phyloP scores from a whole-genome alignment of 2,888 invertebrate genomes.

The Mechanitis messenoides region DNA sequence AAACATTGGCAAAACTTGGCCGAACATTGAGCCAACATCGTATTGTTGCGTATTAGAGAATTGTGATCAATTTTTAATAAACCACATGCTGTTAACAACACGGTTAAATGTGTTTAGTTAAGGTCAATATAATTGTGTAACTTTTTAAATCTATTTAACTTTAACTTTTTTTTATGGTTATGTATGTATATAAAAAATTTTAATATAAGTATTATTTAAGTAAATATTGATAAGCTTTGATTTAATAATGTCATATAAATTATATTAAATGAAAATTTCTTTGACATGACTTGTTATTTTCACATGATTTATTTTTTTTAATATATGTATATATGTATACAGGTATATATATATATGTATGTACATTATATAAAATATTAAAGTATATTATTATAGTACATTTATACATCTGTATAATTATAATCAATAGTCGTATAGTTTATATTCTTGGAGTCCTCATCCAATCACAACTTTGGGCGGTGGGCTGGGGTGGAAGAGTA shows the following conservation, averaged over 20 bases:
- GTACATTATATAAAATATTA: too few relatives aligned
- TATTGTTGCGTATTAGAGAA: constrained; percentile 15
- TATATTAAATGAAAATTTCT: not conserved
- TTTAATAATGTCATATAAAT: not conserved
- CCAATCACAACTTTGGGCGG: constrained; percentile 36
- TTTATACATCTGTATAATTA: constrained; percentile 14
- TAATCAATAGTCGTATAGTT: constrained; percentile 20
- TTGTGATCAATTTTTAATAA: constrained; percentile 19
- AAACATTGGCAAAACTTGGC: constrained; percentile 18
- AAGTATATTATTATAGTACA: too few relatives aligned
- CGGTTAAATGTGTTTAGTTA: not conserved
- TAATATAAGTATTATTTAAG: not conserved
- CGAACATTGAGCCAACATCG: constrained; percentile 7
- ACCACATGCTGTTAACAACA: constrained; percentile 10
- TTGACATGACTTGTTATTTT: not conserved
- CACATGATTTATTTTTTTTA: not conserved
- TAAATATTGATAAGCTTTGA: not conserved
- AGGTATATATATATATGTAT: too few relatives aligned
- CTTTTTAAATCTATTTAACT: not conserved
- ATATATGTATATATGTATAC: not conserved
- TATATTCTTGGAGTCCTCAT: constrained; percentile 23
- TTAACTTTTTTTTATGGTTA: not conserved
- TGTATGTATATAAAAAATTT: too few relatives aligned
- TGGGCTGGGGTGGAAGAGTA: constrained; percentile 30
- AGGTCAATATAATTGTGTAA: not conserved